These are phyloP conservation scores for Jordanella pulchra DNA, from an alignment of 2,797 vertebrate genomes.

Conservation along the genomic window DNA sequence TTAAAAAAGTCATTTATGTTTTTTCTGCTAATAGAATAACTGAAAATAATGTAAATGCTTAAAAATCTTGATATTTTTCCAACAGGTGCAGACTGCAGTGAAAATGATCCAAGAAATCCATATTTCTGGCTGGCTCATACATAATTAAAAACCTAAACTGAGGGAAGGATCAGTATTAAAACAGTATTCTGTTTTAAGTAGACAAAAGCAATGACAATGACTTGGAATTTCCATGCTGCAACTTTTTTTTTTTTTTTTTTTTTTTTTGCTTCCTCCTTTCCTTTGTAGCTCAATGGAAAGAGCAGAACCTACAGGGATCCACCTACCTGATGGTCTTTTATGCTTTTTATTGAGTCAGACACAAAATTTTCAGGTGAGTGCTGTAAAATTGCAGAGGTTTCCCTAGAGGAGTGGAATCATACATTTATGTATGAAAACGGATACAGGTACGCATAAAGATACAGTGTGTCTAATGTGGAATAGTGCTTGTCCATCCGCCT, in stretches of 20 bases:
- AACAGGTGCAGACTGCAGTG: conserved; percentile 13
- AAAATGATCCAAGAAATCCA: conserved; percentile 35
- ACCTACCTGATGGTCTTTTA: background rate
- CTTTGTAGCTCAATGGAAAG: background rate
- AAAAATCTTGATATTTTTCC: background rate
- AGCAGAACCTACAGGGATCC: background rate
- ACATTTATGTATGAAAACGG: background rate
- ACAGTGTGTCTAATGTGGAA: no score
- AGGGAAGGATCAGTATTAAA: conserved; percentile 37
- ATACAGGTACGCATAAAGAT: no score
- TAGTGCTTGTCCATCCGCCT: background rate
- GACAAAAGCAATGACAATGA: conserved; percentile 57
- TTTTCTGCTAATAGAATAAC: background rate
- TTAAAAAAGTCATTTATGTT: background rate
- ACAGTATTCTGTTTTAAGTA: conserved; percentile 35
- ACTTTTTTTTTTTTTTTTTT: conserved; percentile 50
- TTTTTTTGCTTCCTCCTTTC: conserved; percentile 21
- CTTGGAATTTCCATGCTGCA: conserved; percentile 61
- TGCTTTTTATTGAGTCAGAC: background rate
- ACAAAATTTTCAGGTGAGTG: background rate
- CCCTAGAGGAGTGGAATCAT: background rate
- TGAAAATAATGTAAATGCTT: background rate
- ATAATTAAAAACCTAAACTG: conserved; percentile 44
- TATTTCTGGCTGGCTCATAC: conserved; percentile 40
- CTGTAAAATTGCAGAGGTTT: background rate